Evolutionary conservation across 2,888 invertebrate genomes (phyloP), one percentile per base, ranked within the genome.

Genomic region (Cosmorhoe ocellata): DNA sequence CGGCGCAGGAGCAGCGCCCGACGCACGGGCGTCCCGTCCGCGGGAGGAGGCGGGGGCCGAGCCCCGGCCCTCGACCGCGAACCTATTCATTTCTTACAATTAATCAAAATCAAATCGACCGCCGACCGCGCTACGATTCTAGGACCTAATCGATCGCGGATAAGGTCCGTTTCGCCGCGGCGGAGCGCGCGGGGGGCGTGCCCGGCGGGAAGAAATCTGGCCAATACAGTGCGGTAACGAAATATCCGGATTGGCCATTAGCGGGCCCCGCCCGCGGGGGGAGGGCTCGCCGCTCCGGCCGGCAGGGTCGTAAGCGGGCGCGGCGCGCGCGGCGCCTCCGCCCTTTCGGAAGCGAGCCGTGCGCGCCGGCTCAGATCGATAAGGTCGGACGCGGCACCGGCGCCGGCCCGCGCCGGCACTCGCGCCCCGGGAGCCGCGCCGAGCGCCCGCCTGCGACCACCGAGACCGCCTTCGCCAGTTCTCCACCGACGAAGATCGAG

Each of bases 221-320:
- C 93, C 92, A 92, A 92, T 92, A 91, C 86, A 89, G 85, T 84
- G 84, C 85, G 87, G 87, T 90, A 90, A 90, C 88, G 84, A 87
- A 87, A 87, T 84, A 87, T 89, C 88, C 90, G 91, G 81, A 92
- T 92, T 92, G 91, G 92, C 88, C 84, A 91, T 90, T 90, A 91
- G 84, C 63, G 79, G 83, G 85, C 86, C 72, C 83, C 89, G 87
- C 84, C 89, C 79, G 83, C 76, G 75, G 72, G 71, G 69, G 62
- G 63, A 59, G 71, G 75, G 71, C 58, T 63, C 51, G 54, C 34
- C 46, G 52, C 51, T 28, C 45, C 36, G 41, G 41, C 4, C 22
- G 52, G 33, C 36, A 75, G 74, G 51, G 76, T 34, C 79, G 66
- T 67, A 77, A 58, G 52, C 47, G 52, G 30, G 54, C 41, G 44